phyloP scores from a whole-genome alignment of 2,113 vertebrate species.

The Prionailurus viverrinus region DNA sequence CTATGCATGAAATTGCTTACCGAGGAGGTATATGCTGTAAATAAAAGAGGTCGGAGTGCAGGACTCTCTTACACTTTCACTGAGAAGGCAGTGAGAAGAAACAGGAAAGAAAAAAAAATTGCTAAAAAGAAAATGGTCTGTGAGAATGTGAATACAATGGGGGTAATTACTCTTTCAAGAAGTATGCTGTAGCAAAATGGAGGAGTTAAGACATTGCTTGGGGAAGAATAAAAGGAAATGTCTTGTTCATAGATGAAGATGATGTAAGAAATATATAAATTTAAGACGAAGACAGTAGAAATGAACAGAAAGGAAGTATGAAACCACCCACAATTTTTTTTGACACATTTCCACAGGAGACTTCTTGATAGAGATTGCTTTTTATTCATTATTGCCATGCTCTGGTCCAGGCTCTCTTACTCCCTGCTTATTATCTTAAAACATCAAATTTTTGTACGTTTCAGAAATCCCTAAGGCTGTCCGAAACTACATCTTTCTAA shows the following conservation, averaged over 20 bases:
- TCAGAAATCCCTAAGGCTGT: background rate
- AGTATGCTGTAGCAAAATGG: background rate
- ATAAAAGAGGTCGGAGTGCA: background rate
- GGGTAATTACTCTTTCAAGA: background rate
- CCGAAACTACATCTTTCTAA: background rate
- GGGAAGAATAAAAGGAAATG: background rate
- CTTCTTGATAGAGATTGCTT: background rate
- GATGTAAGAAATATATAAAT: background rate
- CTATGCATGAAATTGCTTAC: background rate
- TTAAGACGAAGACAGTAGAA: background rate
- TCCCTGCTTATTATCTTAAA: background rate
- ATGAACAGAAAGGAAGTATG: background rate
- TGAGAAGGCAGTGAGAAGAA: background rate
- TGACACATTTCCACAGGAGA: background rate
- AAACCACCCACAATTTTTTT: too few relatives aligned
- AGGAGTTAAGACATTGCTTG: background rate
- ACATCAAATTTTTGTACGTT: background rate
- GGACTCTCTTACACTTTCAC: background rate
- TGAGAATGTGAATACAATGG: background rate
- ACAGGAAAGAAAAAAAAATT: background rate
- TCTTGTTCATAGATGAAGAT: background rate
- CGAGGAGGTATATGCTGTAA: background rate
- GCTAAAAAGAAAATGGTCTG: background rate
- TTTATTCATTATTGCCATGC: background rate
- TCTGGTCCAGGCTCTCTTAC: background rate